Evolutionary conservation across 2,888 invertebrate species (phyloP).

Genomic region (Prosopocoilus inquinatus): DNA sequence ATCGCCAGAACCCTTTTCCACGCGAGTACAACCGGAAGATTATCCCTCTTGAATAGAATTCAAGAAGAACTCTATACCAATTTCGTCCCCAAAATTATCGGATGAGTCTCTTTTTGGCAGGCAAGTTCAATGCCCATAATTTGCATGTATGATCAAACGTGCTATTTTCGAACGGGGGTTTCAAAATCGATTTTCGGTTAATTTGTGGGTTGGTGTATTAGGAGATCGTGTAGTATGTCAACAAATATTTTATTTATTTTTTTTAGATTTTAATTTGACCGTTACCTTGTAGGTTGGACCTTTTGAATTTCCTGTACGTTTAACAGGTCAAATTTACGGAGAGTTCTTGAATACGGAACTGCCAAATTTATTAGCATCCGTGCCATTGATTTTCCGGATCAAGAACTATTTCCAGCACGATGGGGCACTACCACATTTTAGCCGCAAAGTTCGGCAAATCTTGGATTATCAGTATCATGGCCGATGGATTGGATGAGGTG

Average conservation of each 20-base stretch:
- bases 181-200: not conserved
- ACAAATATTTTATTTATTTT: not conserved
- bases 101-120: not conserved
- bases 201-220: not conserved
- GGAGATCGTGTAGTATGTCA: not conserved
- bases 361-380: too few relatives aligned
- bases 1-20: too few relatives aligned
- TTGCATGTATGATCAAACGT: not conserved
- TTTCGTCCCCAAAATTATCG: too few relatives aligned
- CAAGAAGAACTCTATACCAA: too few relatives aligned
- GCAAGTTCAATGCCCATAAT: not conserved
- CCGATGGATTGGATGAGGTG: too few relatives aligned
- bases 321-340: not conserved
- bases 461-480: too few relatives aligned
- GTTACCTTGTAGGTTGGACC: not conserved
- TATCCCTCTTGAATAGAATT: too few relatives aligned
- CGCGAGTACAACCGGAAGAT: too few relatives aligned
- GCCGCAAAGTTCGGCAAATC: too few relatives aligned
- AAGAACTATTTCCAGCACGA: too few relatives aligned
- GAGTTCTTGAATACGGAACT: not conserved
- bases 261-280: not conserved
- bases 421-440: too few relatives aligned
- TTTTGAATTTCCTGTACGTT: not conserved
- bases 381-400: too few relatives aligned
- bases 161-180: not conserved